These are phyloP conservation scores for Amphimallon solstitiale DNA, from an alignment of 2,888 invertebrate genomes.

Conservation along the genomic window DNA sequence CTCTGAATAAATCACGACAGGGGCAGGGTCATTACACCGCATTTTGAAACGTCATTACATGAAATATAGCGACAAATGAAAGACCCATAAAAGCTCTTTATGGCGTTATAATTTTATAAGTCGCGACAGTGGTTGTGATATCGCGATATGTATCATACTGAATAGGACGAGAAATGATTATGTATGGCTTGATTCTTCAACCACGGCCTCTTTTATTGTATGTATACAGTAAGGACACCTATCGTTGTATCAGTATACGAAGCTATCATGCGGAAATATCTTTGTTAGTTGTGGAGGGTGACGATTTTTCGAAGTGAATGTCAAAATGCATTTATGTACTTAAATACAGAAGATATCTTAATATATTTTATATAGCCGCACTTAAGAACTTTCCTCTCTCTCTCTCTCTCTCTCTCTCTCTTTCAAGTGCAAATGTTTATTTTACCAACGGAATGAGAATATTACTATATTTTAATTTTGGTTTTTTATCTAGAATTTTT, in stretches of 20 bases:
- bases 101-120: conserved; percentile 53
- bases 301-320: conserved; percentile 5
- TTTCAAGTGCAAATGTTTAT: too few relatives aligned
- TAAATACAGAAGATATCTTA: too few relatives aligned
- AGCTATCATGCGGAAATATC: conserved; percentile 25
- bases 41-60: conserved; percentile 49
- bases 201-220: not conserved
- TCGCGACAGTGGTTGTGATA: conserved; percentile 46
- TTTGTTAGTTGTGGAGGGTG: conserved; percentile 7
- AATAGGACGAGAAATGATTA: conserved; percentile 39
- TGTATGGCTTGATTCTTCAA: conserved; percentile 10
- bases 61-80: conserved; percentile 53
- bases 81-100: conserved; percentile 51
- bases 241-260: not conserved
- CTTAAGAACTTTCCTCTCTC: too few relatives aligned
- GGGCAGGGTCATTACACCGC: conserved; percentile 45
- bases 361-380: too few relatives aligned
- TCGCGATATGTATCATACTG: conserved; percentile 40
- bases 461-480: too few relatives aligned
- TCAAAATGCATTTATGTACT: too few relatives aligned
- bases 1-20: conserved; percentile 30
- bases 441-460: too few relatives aligned
- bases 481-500: too few relatives aligned
- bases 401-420: too few relatives aligned
- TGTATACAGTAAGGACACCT: too few relatives aligned